Evolutionary conservation across 2,797 vertebrate genomes (phyloP).

Genomic region (Gephyroberyx darwinii): DNA sequence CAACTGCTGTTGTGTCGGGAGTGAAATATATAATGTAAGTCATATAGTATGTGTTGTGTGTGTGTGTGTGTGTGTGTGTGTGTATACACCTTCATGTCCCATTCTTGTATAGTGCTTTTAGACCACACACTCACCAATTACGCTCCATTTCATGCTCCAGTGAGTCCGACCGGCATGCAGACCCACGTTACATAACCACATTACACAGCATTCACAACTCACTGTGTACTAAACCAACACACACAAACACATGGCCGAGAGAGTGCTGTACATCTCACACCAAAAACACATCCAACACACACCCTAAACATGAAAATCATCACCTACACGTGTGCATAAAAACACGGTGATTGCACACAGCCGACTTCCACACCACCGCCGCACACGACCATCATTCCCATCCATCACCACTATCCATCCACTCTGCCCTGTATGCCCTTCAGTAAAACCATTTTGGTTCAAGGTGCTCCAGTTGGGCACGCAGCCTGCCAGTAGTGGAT

Average conservation of each 20-base stretch:
- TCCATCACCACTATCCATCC: constrained; percentile 1
- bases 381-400: not conserved
- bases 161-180: constrained; percentile 58
- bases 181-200: constrained; percentile 67
- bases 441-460: constrained; percentile 50
- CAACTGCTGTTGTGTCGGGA: not conserved
- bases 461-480: constrained; percentile 50
- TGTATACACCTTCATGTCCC: constrained; percentile 45
- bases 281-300: constrained; percentile 4
- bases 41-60: not conserved
- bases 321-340: not conserved
- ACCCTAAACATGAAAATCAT: not conserved
- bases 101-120: constrained; percentile 58
- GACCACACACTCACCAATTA: constrained; percentile 73
- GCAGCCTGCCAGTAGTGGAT: constrained; percentile 19
- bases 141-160: constrained; percentile 70
- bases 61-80: not conserved
- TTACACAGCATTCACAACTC: constrained; percentile 71
- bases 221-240: constrained; percentile 35
- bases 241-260: constrained; percentile 26
- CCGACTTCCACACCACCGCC: not conserved
- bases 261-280: not conserved
- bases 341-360: not conserved
- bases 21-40: not conserved
- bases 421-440: constrained; percentile 25